Evolutionary conservation across 2,797 vertebrate genomes (phyloP), one percentile per base, ranked within the genome.

Genomic region (Yasuhikotakia modesta): DNA sequence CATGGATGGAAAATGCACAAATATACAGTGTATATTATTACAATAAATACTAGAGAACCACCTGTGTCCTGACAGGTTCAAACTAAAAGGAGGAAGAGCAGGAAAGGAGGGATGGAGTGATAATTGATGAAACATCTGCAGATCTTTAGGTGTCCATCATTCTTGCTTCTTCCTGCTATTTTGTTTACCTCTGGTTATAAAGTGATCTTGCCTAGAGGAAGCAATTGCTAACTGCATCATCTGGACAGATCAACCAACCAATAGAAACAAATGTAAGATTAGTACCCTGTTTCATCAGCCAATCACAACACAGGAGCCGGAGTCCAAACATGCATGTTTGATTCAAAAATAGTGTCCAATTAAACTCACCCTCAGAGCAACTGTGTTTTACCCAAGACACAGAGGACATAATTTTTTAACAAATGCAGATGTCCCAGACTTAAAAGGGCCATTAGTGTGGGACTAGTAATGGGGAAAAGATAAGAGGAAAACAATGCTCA

Each of bases 41-140:
- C 39, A 10, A 43, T 11, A 43, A 16, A 60, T 60, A 27, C 7
- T 4, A 27, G 1, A 24, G 4, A 32, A 43, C 17, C 27, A 60
- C 14, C 24, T 14, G 16, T 30, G 58, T 17, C 58, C 17, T 60
- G 58, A 61, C 58, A 61, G 27, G 58, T 3, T 27, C 14, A 61
- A 30, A 48, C 43, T 24, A 48, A 30, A 16, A 32, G 17, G n/a
- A 58, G 27, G 27, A 76, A 39, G 11, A 58, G 55, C 17, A 35
- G 14, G 39, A 58, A 7, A 63, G 8, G 11, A 35, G 27, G 24
- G 78, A 71, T 14, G 57, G 50, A 80, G 78, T 85, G 82, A 88
- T 94, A 92, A 93, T 86, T 89, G 92, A 93, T 88, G 91, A 87
- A 91, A 90, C 92, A 92, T 91, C 92, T 89, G 91, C 91, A 84